Percentiles rank a stretch among this genome's conserved stretches.
Evolutionary conservation across 2,888 invertebrate genomes (phyloP).

Genomic region (Drosophila phalerata): DNA sequence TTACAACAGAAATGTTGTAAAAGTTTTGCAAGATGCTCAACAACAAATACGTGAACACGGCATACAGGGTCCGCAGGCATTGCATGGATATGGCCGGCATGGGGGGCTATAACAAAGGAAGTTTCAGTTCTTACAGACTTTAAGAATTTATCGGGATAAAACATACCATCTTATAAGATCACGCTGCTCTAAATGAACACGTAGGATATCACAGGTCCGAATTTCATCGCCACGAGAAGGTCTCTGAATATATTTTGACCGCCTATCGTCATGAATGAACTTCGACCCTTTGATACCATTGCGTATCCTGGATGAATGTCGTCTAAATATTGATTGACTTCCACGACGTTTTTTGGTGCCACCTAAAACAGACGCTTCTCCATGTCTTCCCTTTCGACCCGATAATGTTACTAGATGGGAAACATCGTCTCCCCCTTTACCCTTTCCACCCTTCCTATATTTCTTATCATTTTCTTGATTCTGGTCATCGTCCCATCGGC

Average conservation of each 20-base stretch:
- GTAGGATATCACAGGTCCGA: conserved; percentile 72
- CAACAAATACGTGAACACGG: conserved; percentile 25
- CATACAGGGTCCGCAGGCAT: conserved; percentile 14
- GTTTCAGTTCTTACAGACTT: not conserved
- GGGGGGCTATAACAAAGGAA: conserved; percentile 7
- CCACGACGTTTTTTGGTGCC: not conserved
- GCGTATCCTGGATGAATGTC: conserved; percentile 9
- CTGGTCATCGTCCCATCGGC: not conserved
- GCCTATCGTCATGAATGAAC: conserved; percentile 7
- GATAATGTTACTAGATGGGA: not conserved
- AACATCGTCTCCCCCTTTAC: conserved; percentile 3
- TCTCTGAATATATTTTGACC: conserved; percentile 10
- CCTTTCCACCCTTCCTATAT: not conserved
- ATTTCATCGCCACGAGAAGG: conserved; percentile 63
- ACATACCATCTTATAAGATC: conserved; percentile 60
- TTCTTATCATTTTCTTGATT: conserved; percentile 1
- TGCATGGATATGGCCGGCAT: conserved; percentile 4
- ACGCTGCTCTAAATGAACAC: conserved; percentile 73
- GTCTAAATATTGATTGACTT: conserved; percentile 3
- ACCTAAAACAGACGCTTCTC: not conserved
- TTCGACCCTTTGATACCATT: conserved; percentile 33
- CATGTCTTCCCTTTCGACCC: not conserved
- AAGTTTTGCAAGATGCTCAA: conserved; percentile 13
- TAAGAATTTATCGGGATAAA: not conserved
- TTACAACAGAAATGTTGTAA: not conserved